Evolutionary conservation across 2,888 invertebrate genomes (phyloP), one percentile per base, ranked within the genome.

Genomic region (Aspidapion aeneum): DNA sequence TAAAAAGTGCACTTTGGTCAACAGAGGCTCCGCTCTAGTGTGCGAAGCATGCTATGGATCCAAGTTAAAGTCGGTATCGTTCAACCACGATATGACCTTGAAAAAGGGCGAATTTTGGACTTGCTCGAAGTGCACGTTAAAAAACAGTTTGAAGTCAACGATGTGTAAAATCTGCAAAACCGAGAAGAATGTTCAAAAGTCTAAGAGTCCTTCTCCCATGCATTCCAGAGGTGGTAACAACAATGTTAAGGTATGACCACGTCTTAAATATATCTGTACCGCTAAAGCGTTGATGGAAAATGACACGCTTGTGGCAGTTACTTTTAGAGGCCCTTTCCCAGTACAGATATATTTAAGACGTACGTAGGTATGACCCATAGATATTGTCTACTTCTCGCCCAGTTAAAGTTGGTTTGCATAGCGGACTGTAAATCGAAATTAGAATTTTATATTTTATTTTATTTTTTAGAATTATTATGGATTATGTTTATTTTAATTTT

Each of bases 1-100:
- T 78, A 86, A 87, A 67, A 91, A 93, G 71, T 96, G 96, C 77
- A 96, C 96, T 1, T 82, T 95, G 63, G 85, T 93, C 20, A 96
- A 96, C 80, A 86, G 89, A 18, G 82, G 85, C 0, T 81, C 85
- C 19, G 86, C 88, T 0, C 83, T 86, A 64, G 88, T 89, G 0
- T 96, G 96, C 77, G 90, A 90, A 12, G 94, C 93, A 0, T 96
- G 96, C 77, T 92, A 92, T 51, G 92, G 92, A n/a, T 90, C 92
- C 0, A 89, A 90, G 71, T 82, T 93, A 5, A 86, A 87, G 67
- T 89, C 90, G 69, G 83, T 89, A 58, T 83, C 85, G 1, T 80
- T 84, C 60, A 81, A 84, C 21, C 85, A 86, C 69, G 90, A 90
- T 71, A 85, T 87, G 81, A 90, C 90, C 0, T 77, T 90, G 69